These are phyloP conservation scores for Chaetodon auriga DNA, from an alignment of 2,113 vertebrate species.

Conservation along the genomic window DNA sequence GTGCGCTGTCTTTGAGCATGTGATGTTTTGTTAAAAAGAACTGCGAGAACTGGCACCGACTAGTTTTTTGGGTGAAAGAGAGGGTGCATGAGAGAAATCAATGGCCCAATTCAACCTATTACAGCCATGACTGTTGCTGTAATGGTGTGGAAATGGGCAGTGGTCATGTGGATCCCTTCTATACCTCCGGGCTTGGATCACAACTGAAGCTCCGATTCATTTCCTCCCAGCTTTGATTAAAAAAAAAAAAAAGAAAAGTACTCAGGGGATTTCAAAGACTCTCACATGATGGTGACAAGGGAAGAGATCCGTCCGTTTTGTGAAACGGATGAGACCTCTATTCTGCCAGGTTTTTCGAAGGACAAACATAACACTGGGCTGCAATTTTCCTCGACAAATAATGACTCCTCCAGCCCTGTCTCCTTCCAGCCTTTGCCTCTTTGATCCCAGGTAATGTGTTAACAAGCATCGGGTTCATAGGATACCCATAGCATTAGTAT, in stretches of 20 bases:
- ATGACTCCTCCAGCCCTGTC: constrained; percentile 59
- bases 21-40: constrained; percentile 69
- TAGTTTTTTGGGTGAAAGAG: constrained; percentile 66
- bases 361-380: constrained; percentile 72
- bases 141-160: constrained; percentile 80
- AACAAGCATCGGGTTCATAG: constrained; percentile 75
- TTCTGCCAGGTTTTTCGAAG: constrained; percentile 65
- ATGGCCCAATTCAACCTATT: constrained; percentile 77
- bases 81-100: constrained; percentile 70
- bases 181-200: constrained; percentile 73
- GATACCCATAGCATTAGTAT: constrained; percentile 72
- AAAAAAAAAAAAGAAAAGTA: constrained; percentile 42
- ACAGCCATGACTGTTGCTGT: constrained; percentile 80
- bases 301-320: constrained; percentile 58
- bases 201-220: constrained; percentile 74
- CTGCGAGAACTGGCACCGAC: constrained; percentile 61
- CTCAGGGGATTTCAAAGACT: constrained; percentile 72
- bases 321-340: constrained; percentile 50
- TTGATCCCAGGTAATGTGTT: constrained; percentile 83
- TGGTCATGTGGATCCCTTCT: constrained; percentile 78
- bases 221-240: constrained; percentile 74
- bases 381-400: constrained; percentile 76
- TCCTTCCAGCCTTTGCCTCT: constrained; percentile 57
- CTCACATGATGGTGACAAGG: constrained; percentile 72
- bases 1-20: constrained; percentile 55